A percentile compares a stretch with the other conserved stretches of the same genome.
Evolutionary conservation across 1,140 invertebrate genomes (phyloP).

Genomic region (Bathynomus jamesi): DNA sequence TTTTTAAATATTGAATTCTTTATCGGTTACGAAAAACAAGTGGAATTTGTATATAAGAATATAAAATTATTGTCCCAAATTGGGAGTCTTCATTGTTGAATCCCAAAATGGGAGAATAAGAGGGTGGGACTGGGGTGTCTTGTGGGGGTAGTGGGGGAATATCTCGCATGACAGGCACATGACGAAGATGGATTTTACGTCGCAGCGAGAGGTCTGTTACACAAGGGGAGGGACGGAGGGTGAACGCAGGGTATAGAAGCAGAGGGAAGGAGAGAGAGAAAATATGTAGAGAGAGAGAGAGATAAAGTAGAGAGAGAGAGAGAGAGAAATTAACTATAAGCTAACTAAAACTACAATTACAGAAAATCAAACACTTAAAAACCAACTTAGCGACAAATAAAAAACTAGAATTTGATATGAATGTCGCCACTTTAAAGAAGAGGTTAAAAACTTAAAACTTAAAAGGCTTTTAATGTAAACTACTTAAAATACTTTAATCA

Average conservation of each 20-base stretch:
- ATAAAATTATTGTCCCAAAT: background rate
- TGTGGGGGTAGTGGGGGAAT: background rate
- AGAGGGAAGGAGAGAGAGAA: background rate
- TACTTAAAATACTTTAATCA: too few species aligned
- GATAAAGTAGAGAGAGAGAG: background rate
- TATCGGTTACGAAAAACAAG: too few species aligned
- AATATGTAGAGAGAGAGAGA: background rate
- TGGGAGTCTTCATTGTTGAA: background rate
- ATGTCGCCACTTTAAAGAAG: too few species aligned
- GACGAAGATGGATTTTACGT: background rate
- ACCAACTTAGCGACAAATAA: too few species aligned
- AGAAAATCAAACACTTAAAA: too few species aligned
- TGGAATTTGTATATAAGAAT: too few species aligned
- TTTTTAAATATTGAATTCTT: too few species aligned
- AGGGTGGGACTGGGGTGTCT: background rate
- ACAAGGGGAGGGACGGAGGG: background rate
- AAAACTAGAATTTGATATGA: too few species aligned
- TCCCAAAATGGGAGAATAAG: slow-evolving; percentile 1
- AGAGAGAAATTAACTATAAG: too few species aligned
- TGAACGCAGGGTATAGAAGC: background rate
- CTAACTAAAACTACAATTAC: too few species aligned
- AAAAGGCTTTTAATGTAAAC: too few species aligned
- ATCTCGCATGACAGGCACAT: background rate
- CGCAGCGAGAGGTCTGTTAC: background rate
- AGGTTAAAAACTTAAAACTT: too few species aligned